These are phyloP conservation scores for Hoplodrina ambigua DNA, from an alignment of 2,888 invertebrate genomes.

Conservation along the genomic window DNA sequence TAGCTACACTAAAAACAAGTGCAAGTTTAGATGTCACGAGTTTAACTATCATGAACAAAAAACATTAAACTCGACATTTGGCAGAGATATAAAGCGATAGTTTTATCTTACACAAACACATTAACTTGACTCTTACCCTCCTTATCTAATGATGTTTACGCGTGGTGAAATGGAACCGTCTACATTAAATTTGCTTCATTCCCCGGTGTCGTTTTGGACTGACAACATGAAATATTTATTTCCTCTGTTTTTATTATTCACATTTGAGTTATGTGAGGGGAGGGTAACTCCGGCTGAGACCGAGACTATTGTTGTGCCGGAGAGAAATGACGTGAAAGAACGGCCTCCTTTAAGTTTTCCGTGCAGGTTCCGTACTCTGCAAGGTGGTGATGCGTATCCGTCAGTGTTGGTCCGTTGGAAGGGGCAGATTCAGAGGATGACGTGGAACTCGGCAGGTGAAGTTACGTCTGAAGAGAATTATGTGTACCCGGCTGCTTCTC, in stretches of 20 bases:
- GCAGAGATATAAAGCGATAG: conserved; percentile 45
- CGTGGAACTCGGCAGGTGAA: conserved; percentile 52
- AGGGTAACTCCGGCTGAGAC: conserved; percentile 69
- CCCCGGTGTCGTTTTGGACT: conserved; percentile 50
- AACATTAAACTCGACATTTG: conserved; percentile 46
- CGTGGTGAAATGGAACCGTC: conserved; percentile 55
- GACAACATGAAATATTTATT: conserved; percentile 73
- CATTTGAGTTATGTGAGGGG: conserved; percentile 66
- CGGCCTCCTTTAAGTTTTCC: conserved; percentile 63
- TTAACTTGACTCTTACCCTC: conserved; percentile 68
- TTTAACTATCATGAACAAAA: conserved; percentile 43
- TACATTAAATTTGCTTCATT: conserved; percentile 63
- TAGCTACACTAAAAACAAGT: conserved; percentile 22
- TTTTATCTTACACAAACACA: conserved; percentile 67
- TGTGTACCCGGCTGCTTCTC: conserved; percentile 43
- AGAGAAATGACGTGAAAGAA: conserved; percentile 59
- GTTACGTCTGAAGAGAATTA: conserved; percentile 46
- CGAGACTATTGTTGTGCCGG: conserved; percentile 53
- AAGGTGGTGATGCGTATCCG: conserved; percentile 70
- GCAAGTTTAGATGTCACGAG: conserved; percentile 28
- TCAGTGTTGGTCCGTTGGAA: conserved; percentile 73
- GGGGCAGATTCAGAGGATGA: conserved; percentile 39
- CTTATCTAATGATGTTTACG: conserved; percentile 69
- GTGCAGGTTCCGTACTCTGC: conserved; percentile 58
- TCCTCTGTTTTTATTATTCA: conserved; percentile 63